Conservation (phyloP, 2,797 vertebrate genomes). For the Octomys mimax region DNA sequence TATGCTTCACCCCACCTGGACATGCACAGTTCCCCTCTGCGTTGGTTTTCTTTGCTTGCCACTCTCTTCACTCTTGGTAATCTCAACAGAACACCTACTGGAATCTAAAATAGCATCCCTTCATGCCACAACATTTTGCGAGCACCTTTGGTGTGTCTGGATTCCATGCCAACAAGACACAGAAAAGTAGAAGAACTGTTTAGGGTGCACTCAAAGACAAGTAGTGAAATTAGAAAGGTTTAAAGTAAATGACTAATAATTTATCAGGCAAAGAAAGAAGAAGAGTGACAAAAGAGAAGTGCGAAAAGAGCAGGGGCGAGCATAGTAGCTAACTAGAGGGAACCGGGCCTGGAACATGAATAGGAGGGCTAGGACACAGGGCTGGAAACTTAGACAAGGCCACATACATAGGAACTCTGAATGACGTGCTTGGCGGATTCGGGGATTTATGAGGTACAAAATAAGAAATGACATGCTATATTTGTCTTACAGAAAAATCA, state of each 20-base stretch:
- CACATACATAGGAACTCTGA: not conserved
- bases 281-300: not conserved
- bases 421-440: not conserved
- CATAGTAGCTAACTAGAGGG: not conserved
- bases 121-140: not conserved
- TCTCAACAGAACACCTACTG: not conserved
- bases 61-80: not conserved
- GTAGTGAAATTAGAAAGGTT: not conserved
- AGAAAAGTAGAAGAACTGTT: not conserved
- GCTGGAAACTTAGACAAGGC: not conserved
- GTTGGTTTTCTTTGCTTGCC: not conserved
- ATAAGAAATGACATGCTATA: not conserved
- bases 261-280: not conserved
- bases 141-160: not conserved
- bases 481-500: slow-evolving; percentile 65
- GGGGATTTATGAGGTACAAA: slow-evolving; percentile 1
- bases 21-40: not conserved
- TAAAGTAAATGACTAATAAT: not conserved
- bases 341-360: not conserved
- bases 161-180: not conserved
- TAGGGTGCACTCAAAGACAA: not conserved
- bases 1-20: not conserved
- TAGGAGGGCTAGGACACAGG: not conserved
- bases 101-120: not conserved
- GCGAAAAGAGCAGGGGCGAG: not conserved